Conservation (phyloP, 2,888 invertebrate genomes). For the Heliconius ethilla region DNA sequence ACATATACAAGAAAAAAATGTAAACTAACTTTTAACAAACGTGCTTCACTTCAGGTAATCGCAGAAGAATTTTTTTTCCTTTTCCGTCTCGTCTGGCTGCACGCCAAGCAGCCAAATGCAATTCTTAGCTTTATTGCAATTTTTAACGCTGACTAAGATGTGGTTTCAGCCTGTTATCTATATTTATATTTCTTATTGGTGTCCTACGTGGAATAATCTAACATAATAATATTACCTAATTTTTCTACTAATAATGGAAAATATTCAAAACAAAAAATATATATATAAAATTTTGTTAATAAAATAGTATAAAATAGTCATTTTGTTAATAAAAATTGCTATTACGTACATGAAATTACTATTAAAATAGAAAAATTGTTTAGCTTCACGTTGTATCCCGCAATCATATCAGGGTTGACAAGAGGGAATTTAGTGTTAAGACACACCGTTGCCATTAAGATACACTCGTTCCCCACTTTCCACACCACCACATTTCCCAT, state of each 20-base stretch:
- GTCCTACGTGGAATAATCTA: not conserved
- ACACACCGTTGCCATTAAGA: too few species aligned
- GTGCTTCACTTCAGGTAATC: constrained; percentile 20
- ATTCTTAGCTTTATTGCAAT: constrained; percentile 10
- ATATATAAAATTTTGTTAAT: too few species aligned
- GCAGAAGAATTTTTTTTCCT: constrained; percentile 6
- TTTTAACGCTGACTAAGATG: constrained; percentile 23
- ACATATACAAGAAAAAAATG: too few species aligned
- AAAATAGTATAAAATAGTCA: too few species aligned
- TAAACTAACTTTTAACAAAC: not conserved
- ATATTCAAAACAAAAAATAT: too few species aligned
- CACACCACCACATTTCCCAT: not conserved
- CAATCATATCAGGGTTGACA: too few species aligned
- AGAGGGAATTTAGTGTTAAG: not conserved
- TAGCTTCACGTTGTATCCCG: not conserved
- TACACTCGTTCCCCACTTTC: not conserved
- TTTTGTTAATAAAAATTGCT: too few species aligned
- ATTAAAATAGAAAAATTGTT: too few species aligned
- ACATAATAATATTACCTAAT: not conserved
- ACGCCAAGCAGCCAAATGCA: constrained; percentile 26
- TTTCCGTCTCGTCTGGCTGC: constrained; percentile 21
- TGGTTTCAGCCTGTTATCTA: constrained; percentile 27
- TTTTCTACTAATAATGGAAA: too few species aligned
- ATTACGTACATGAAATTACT: too few species aligned
- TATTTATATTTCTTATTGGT: not conserved